A percentile compares a stretch with the other conserved stretches of the same genome.
Conservation (phyloP, 2,113 vertebrate species). For the Ifrita kowaldi region DNA sequence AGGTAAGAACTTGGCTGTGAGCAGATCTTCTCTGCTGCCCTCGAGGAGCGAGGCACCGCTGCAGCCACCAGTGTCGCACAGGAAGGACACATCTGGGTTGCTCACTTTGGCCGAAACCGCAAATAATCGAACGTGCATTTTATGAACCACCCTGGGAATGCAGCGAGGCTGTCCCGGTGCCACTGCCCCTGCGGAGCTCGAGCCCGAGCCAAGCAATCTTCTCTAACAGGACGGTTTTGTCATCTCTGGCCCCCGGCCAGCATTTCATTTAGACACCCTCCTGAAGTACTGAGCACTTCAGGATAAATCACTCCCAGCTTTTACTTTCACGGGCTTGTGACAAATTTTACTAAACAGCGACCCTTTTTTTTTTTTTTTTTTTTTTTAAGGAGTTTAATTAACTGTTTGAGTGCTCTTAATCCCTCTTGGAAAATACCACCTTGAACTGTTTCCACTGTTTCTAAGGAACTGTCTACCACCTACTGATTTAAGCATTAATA, state of each 20-base stretch:
- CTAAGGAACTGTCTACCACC: slow-evolving; percentile 61
- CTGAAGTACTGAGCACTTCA: neutral
- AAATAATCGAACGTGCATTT: neutral
- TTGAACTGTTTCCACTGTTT: slow-evolving; percentile 62
- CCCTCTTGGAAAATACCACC: slow-evolving; percentile 59
- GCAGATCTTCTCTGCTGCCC: neutral
- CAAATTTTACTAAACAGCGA: slow-evolving; percentile 64
- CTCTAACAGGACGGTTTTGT: neutral
- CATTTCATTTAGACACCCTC: slow-evolving; percentile 55
- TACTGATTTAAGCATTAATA: slow-evolving; percentile 53
- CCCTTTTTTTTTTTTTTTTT: neutral
- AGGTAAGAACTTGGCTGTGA: neutral
- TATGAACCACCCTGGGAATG: neutral
- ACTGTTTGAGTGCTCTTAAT: slow-evolving; percentile 62
- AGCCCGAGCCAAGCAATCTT: neutral
- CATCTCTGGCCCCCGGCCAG: slow-evolving; percentile 14
- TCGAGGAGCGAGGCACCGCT: fast-evolving
- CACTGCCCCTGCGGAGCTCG: neutral
- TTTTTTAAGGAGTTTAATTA: slow-evolving; percentile 53
- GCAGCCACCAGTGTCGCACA: fast-evolving
- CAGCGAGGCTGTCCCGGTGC: neutral
- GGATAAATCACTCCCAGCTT: slow-evolving; percentile 43
- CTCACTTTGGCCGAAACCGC: neutral
- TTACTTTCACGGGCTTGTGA: slow-evolving; percentile 43
- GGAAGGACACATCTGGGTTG: neutral